Percentiles rank a stretch among this genome's conserved stretches.
Conservation (phyloP, 2,888 invertebrate genomes). For the Arge pagana region DNA sequence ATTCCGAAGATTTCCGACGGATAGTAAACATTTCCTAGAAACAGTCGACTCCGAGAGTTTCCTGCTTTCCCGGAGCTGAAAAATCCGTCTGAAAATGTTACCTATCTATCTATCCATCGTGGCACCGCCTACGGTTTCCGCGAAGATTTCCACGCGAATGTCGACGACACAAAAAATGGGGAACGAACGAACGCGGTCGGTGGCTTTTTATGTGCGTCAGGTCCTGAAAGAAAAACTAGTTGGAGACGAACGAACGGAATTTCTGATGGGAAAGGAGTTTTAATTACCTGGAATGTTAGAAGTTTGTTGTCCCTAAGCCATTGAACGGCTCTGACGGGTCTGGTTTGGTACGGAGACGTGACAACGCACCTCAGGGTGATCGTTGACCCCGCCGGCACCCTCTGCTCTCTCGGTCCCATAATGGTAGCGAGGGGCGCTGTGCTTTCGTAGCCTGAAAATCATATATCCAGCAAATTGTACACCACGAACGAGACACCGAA, state of each 20-base stretch:
- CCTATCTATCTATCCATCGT: too few relatives aligned
- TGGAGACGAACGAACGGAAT: neutral
- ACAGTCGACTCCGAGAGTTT: too few relatives aligned
- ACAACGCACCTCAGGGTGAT: slow-evolving; percentile 65
- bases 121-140: neutral
- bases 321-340: slow-evolving; percentile 58
- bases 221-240: neutral
- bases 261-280: slow-evolving; percentile 6
- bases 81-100: neutral
- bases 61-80: too few relatives aligned
- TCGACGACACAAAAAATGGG: slow-evolving; percentile 17
- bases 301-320: slow-evolving; percentile 65
- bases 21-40: too few relatives aligned
- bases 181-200: slow-evolving; percentile 10
- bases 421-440: slow-evolving; percentile 60
- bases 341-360: slow-evolving; percentile 55
- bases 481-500: slow-evolving; percentile 21
- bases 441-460: slow-evolving; percentile 54
- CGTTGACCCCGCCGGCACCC: slow-evolving; percentile 62
- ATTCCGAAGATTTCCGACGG: too few relatives aligned
- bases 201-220: neutral
- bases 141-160: slow-evolving; percentile 5
- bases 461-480: slow-evolving; percentile 38
- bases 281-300: slow-evolving; percentile 62
- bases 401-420: slow-evolving; percentile 63